Evolutionary conservation across 1,140 invertebrate genomes (phyloP), one percentile per base, ranked within the genome.

Genomic region (Dysdera silvatica): DNA sequence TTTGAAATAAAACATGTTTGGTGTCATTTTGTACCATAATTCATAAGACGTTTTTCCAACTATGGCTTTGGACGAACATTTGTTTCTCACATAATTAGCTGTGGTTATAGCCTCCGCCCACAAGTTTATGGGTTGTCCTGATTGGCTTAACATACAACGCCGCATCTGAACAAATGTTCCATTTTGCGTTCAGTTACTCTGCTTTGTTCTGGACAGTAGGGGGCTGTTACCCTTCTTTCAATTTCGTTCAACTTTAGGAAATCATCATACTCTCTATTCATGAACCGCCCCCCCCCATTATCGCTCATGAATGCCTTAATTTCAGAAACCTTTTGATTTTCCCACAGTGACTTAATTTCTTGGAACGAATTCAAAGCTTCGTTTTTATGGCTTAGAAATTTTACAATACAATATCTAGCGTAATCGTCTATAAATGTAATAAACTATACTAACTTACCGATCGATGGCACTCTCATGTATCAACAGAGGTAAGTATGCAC

Each of bases 151-250:
- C 66, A 78, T 58, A 47, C 70, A 67, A 65, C 74, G 68, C 32
- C 74, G 71, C 59, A 68, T 74, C 70, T 80, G 78, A 66, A 76
- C 73, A 4, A 75, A 28, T 7, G 70, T 74, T 33, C 74, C 29
- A 54, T 74, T 75, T 78, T 75, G 26, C 78, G 67, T 65, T 82
- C 79, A 16, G 78, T 67, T 4, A 79, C 73, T 66, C 78, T 76
- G 75, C 81, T 81, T 67, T 73, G 68, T 65, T 82, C 74, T 56
- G 80, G 77, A 4, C 74, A 78, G 59, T 76, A 72, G 37, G 76
- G 71, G 31, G 76, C 71, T 10, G 74, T 79, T 28, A 49, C 16
- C 8, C 2, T 6, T 20, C 24, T 4, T 28, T 49, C n/a, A 49
- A 49, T 49, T 8, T 28, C 47, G 16, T 24, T 4, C 23, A 10